phyloP scores from a whole-genome alignment of 1,140 invertebrate genomes.

The Chironomus tepperi region DNA sequence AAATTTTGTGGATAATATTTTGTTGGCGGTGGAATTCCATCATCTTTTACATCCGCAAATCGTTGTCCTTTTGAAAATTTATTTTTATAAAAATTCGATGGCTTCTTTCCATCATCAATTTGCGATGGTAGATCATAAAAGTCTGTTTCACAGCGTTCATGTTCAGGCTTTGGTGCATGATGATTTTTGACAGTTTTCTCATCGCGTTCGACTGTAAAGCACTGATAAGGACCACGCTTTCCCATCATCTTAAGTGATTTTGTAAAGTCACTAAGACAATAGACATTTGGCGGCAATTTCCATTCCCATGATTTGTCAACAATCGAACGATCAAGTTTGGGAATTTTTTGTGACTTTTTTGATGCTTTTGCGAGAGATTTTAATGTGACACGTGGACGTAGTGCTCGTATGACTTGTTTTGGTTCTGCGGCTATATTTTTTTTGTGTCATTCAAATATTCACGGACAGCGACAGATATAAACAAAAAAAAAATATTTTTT shows the following conservation, averaged over 20 bases:
- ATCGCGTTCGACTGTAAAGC: not conserved
- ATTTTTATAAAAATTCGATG: not conserved
- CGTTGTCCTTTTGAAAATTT: not conserved
- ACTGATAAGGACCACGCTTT: not conserved
- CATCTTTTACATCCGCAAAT: not conserved
- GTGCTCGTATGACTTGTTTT: slow-evolving; percentile 19
- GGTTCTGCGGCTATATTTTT: not conserved
- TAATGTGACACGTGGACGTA: not conserved
- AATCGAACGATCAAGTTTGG: slow-evolving; percentile 4
- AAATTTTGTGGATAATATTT: not conserved
- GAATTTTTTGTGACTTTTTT: not conserved
- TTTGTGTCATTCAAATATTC: not conserved
- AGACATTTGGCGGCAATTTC: slow-evolving; percentile 6
- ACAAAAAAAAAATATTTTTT: no score
- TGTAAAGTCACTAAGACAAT: not conserved
- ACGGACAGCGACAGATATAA: no score
- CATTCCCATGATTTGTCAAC: not conserved
- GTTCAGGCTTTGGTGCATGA: not conserved
- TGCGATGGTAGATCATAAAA: not conserved
- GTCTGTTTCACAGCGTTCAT: not conserved
- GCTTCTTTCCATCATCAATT: not conserved
- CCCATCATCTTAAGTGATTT: not conserved
- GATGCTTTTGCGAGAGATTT: not conserved
- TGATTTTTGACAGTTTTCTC: not conserved
- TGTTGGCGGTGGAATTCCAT: not conserved